Conservation (phyloP, 2,888 invertebrate species). For the Parnassius smintheus region DNA sequence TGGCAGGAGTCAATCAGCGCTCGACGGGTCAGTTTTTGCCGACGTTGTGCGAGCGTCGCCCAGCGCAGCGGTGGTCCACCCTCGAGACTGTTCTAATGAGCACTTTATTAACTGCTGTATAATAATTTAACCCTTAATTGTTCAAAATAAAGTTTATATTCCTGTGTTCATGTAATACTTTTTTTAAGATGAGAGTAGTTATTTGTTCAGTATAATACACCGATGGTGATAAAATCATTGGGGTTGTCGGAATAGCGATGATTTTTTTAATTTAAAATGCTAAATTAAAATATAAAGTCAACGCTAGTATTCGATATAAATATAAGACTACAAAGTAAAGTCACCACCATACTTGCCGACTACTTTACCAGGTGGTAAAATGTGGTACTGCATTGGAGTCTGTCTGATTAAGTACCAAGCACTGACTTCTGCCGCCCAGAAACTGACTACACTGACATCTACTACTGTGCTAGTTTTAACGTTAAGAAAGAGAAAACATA, state of each 20-base stretch:
- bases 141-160: slow-evolving; percentile 5
- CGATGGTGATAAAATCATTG: slow-evolving; percentile 23
- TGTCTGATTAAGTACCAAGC: no score
- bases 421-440: no score
- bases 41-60: slow-evolving; percentile 20
- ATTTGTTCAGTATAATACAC: slow-evolving; percentile 17
- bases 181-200: slow-evolving; percentile 9
- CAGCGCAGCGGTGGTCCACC: slow-evolving; percentile 27
- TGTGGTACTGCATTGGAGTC: no score
- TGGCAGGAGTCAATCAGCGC: slow-evolving; percentile 26
- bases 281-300: slow-evolving; percentile 7
- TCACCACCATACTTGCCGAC: no score
- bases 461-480: no score
- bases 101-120: slow-evolving; percentile 21
- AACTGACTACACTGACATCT: no score
- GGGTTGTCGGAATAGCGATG: slow-evolving; percentile 15
- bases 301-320: not conserved
- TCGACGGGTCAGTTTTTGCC: slow-evolving; percentile 25
- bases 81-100: slow-evolving; percentile 28
- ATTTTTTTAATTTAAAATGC: slow-evolving; percentile 4
- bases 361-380: no score
- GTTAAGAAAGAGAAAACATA: no score
- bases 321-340: no score
- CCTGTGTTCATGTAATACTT: not conserved
- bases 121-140: slow-evolving; percentile 9